phyloP scores from a whole-genome alignment of 2,888 invertebrate genomes.

The Ethmia dodecea region DNA sequence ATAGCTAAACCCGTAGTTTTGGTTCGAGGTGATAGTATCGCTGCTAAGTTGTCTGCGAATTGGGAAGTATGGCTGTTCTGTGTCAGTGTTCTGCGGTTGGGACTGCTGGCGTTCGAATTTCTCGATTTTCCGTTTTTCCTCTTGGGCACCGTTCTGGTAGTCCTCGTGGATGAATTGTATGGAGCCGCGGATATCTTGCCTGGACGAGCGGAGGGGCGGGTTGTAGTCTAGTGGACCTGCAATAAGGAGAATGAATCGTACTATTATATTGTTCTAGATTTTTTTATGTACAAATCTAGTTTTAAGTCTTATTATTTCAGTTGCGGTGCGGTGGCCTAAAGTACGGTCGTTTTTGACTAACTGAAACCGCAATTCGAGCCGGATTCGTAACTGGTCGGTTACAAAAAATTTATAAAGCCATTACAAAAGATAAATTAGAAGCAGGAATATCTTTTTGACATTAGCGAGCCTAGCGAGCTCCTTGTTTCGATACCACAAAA shows the following conservation, averaged over 20 bases:
- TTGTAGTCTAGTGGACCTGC: slow-evolving; percentile 79
- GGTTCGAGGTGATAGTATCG: slow-evolving; percentile 68
- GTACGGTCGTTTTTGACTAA: too few relatives aligned
- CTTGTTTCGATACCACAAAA: too few relatives aligned
- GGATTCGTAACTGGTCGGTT: too few relatives aligned
- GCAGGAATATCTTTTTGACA: too few relatives aligned
- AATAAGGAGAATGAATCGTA: background rate
- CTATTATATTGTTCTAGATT: too few relatives aligned
- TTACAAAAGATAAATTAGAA: too few relatives aligned
- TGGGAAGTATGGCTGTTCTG: slow-evolving; percentile 34
- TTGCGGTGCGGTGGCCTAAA: too few relatives aligned
- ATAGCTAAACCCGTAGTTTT: slow-evolving; percentile 43
- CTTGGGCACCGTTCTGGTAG: slow-evolving; percentile 44
- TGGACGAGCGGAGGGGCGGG: slow-evolving; percentile 83
- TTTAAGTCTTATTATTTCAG: too few relatives aligned
- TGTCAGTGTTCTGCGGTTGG: slow-evolving; percentile 49
- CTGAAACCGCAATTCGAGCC: too few relatives aligned
- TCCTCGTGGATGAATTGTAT: slow-evolving; percentile 83
- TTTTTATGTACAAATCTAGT: too few relatives aligned
- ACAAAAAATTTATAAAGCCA: too few relatives aligned
- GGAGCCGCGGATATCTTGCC: slow-evolving; percentile 85
- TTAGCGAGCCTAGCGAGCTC: too few relatives aligned
- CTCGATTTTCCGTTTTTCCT: slow-evolving; percentile 21
- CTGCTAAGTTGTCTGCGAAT: slow-evolving; percentile 79
- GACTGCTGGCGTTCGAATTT: slow-evolving; percentile 75